Conservation (phyloP, 2,888 invertebrate species). For the Cryptosula pallasiana region DNA sequence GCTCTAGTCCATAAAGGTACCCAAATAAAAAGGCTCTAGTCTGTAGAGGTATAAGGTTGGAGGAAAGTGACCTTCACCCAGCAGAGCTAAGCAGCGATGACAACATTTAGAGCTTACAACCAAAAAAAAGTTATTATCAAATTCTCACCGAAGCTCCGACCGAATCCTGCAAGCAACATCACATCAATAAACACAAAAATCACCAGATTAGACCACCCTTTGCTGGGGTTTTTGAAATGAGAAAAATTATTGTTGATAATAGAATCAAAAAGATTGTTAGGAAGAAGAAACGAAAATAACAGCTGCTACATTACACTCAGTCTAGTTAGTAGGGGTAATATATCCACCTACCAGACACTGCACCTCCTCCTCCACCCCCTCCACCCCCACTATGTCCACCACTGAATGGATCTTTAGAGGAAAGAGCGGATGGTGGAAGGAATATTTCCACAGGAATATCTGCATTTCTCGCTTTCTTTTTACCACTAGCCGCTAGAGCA, state of each 20-base stretch:
- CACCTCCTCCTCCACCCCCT: slow-evolving; percentile 27
- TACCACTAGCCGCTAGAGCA: no score
- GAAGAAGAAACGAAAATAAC: no score
- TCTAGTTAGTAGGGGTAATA: no score
- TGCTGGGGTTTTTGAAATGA: no score
- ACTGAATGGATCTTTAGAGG: not conserved
- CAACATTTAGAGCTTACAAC: not conserved
- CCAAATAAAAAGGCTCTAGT: no score
- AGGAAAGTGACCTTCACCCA: not conserved
- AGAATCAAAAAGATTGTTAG: no score
- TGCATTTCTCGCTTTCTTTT: not conserved
- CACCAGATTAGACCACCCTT: no score
- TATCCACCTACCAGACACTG: slow-evolving; percentile 26
- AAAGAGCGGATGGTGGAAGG: slow-evolving; percentile 12
- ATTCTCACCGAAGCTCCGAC: not conserved
- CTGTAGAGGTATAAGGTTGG: no score
- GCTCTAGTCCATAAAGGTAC: no score
- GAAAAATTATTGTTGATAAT: no score
- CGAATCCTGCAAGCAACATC: not conserved
- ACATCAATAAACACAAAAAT: no score
- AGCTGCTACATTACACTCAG: no score
- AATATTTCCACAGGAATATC: slow-evolving; percentile 17
- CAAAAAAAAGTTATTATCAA: not conserved
- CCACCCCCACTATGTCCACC: slow-evolving; percentile 22
- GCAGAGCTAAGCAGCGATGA: not conserved